Base-by-base conservation (phyloP, 2,797 vertebrate species). In the Malurus leucopterus region DNA sequence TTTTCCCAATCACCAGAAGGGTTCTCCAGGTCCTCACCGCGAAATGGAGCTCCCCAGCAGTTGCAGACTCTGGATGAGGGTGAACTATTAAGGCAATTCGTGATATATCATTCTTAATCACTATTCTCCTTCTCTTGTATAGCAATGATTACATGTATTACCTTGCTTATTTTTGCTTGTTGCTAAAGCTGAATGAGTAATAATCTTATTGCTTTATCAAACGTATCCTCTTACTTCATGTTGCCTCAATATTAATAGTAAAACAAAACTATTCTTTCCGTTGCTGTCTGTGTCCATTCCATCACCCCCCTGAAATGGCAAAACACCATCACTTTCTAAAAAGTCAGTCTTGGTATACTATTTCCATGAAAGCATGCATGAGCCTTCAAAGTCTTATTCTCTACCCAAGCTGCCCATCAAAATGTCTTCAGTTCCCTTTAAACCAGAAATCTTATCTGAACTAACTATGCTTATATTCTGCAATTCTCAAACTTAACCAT, bases 291-390 rank as follows among this genome's bases (percentile, higher is more conserved):
- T 36, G 15, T n/a, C 30, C 26, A 57, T 27, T 30, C 22, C 9
- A 73, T 7, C 36, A 41, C 1, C 14, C 8, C 8, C 5, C 18
- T 0, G 1, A 0, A 64, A 0, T 22, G 15, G 26, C 36, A 47
- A 49, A 64, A 49, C 59, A n/a, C 8, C 14, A 22, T 8, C 6
- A 32, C 18, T 46, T 78, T 10, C 21, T 8, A 7, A 57, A 44
- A 63, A 23, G 40, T 3, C 1, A 0, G 13, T 54, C 58, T 63
- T 47, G 10, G 26, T 70, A 51, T 6, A 65, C 10, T 55, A 32
- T 19, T 87, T 79, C 20, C 24, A 57, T 3, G 3, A 3, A 83
- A 8, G 6, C 15, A 70, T 4, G 11, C 8, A 10, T 17, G 3
- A 70, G 32, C 12, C 9, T 71, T 57, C 70, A 55, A 70, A 77